These are phyloP conservation scores for Morus bassanus DNA, from an alignment of 2,797 vertebrate species.

Conservation along the genomic window DNA sequence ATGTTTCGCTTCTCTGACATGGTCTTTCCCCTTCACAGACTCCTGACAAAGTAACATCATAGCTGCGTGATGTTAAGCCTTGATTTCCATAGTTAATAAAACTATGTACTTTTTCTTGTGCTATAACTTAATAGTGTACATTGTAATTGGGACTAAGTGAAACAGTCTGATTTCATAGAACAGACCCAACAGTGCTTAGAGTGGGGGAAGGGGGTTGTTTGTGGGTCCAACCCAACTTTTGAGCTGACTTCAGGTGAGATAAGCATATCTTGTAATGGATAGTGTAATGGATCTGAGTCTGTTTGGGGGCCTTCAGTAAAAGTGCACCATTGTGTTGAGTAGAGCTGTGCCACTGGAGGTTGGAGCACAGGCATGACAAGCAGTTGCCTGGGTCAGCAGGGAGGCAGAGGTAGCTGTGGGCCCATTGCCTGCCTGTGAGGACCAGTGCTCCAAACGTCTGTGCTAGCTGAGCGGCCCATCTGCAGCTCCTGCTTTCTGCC, in stretches of 20 bases:
- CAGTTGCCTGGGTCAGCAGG: accelerated
- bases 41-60: background rate
- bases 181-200: background rate
- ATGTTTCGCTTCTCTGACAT: background rate
- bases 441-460: accelerated
- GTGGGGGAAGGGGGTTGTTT: background rate
- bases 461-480: accelerated
- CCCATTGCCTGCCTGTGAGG: no score
- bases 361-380: accelerated
- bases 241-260: background rate
- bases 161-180: background rate
- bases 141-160: background rate
- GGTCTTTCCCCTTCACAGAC: background rate
- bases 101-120: background rate
- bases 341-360: background rate
- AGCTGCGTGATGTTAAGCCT: background rate
- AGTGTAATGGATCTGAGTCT: background rate
- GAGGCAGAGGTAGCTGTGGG: background rate
- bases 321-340: background rate
- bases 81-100: background rate
- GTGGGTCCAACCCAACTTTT: background rate
- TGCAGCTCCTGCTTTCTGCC: background rate
- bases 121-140: background rate
- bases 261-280: background rate
- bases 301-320: background rate